Base-by-base conservation (phyloP, 2,113 vertebrate genomes). In the Plectropomus leopardus region DNA sequence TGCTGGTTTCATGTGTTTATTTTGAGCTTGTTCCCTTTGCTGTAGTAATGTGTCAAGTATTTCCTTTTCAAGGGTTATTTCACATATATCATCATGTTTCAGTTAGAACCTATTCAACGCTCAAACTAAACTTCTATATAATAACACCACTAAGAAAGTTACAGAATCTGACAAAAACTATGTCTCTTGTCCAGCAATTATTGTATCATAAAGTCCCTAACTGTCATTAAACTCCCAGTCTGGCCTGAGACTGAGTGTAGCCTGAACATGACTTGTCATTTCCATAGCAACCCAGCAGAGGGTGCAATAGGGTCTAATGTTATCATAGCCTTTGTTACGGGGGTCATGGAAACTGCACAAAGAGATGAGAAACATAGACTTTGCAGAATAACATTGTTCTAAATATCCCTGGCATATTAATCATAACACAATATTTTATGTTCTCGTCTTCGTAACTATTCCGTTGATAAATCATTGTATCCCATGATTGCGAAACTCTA, bases 231-330 rank as follows among this genome's bases (percentile, higher is more conserved):
- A 53, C 15, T 19, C 1, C 3, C 24, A 34, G 55, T 30, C 24
- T 1, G 2, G 68, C 58, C 58, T 36, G 24, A 74, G n/a, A 55
- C 61, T 32, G 48, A 32, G 11, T 47, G 44, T 7, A 57, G 44
- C 42, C 60, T 36, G 21, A 42, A 19, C 6, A 15, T 6, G 4
- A 36, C 10, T 47, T 59, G 4, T 32, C 0, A 48, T 86, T 75
- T 63, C 47, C n/a, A 1, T 44, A 66, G 53, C 79, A 63, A 28
- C 77, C 94, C 95, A 96, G 92, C 91, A 96, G 95, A 94, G 93
- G 94, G 94, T 61, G 94, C 91, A 92, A 90, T 87, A 81, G 73
- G 76, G 91, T 89, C 86, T 92, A 66, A 80, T 78, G 86, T 86
- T 45, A 81, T 65, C 51, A 34, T 15, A 60, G 77, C 76, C 70